A percentile compares a stretch with the other conserved stretches of the same genome.
Evolutionary conservation across 2,113 vertebrate genomes (phyloP).

Genomic region (Phyllostomus hastatus): DNA sequence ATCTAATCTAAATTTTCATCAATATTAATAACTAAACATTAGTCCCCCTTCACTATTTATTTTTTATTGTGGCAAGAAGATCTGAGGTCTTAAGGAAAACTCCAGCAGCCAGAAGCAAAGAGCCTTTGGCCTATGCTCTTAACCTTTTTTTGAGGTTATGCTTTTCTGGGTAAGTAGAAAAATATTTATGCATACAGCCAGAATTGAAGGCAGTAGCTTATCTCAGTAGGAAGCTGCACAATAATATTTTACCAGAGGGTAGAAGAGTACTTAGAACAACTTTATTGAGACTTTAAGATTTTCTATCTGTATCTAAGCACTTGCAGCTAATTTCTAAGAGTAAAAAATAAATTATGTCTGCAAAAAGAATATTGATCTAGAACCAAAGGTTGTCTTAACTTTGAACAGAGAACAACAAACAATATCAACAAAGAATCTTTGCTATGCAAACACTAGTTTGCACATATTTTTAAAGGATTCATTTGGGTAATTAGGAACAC

Average conservation of each 20-base stretch:
- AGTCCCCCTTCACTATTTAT: neutral
- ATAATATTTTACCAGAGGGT: conserved; percentile 42
- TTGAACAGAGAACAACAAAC: neutral
- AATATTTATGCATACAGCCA: neutral
- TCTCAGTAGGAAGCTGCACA: conserved; percentile 49
- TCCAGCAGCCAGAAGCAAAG: neutral
- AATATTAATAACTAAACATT: conserved; percentile 9
- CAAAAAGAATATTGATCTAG: conserved; percentile 12
- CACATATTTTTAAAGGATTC: neutral
- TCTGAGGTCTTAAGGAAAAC: neutral
- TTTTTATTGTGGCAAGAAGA: neutral
- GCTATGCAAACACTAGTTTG: neutral
- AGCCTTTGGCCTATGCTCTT: neutral
- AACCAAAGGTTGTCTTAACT: conserved; percentile 9
- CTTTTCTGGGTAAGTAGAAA: neutral
- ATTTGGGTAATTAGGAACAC: neutral
- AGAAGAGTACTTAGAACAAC: conserved; percentile 47
- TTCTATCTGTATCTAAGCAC: conserved; percentile 27
- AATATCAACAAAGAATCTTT: neutral
- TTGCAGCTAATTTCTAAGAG: conserved; percentile 23
- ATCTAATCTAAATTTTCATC: conserved; percentile 11
- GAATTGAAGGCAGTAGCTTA: conserved; percentile 35
- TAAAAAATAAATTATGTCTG: neutral
- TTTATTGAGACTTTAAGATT: conserved; percentile 4
- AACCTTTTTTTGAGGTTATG: neutral